A percentile compares a stretch with the other conserved stretches of the same genome.
Evolutionary conservation across 2,888 invertebrate species (phyloP).

Genomic region (Tetragnatha montana): DNA sequence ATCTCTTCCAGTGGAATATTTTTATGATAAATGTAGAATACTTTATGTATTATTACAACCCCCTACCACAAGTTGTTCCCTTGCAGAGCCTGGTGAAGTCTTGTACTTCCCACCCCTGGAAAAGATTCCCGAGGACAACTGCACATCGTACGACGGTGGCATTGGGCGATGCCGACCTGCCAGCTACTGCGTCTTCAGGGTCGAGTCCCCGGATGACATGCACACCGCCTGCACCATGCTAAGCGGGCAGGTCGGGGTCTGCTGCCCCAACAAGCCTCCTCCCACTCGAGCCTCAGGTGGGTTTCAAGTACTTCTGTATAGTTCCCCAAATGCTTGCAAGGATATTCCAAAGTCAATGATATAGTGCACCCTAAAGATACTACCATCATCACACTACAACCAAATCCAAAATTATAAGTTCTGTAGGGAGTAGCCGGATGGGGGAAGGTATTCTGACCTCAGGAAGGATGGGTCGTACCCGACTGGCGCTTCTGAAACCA

Average conservation of each 20-base stretch:
- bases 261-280: constrained; percentile 64
- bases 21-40: too few species aligned
- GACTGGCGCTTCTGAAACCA: too few species aligned
- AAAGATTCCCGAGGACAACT: constrained; percentile 39
- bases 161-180: constrained; percentile 36
- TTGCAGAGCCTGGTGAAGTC: constrained; percentile 24
- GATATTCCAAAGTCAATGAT: too few species aligned
- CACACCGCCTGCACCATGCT: constrained; percentile 47
- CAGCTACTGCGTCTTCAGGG: constrained; percentile 50
- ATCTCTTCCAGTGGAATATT: too few species aligned
- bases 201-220: constrained; percentile 47
- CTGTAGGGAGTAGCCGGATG: too few species aligned
- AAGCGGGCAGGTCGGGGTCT: constrained; percentile 44
- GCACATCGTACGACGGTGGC: constrained; percentile 42
- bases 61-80: not conserved
- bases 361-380: too few species aligned
- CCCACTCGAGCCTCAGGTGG: constrained; percentile 48
- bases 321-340: too few species aligned
- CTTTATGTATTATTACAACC: not conserved
- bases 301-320: not conserved
- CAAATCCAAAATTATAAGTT: too few species aligned
- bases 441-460: too few species aligned
- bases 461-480: too few species aligned
- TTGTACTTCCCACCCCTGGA: constrained; percentile 42
- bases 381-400: too few species aligned